These are phyloP conservation scores for Gymnocephalus cernua DNA, from an alignment of 2,113 vertebrate genomes.

Conservation along the genomic window DNA sequence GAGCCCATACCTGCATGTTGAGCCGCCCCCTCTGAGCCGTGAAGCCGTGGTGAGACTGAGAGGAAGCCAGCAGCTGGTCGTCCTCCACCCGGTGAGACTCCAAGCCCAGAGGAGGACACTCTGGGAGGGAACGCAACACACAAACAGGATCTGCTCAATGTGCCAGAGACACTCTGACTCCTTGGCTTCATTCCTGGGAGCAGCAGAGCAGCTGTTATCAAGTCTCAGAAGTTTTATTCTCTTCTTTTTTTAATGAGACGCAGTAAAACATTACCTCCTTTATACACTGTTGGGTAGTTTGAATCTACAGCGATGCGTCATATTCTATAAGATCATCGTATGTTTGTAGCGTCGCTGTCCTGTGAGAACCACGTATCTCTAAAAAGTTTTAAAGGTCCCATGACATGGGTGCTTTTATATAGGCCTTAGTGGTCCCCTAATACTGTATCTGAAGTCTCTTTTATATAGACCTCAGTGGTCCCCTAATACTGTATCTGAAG, in stretches of 20 bases:
- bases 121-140: conserved; percentile 74
- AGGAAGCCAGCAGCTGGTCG: conserved; percentile 93
- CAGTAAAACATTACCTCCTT: too few relatives aligned
- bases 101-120: conserved; percentile 95
- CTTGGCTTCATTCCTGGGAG: not conserved
- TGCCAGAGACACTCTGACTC: not conserved
- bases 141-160: conserved; percentile 4
- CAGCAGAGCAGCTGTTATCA: not conserved
- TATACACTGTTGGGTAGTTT: too few relatives aligned
- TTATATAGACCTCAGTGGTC: too few relatives aligned
- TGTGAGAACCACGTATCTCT: too few relatives aligned
- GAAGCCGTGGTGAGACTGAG: conserved; percentile 90
- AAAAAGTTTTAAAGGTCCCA: too few relatives aligned
- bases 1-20: conserved; percentile 90
- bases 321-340: too few relatives aligned
- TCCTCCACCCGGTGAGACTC: conserved; percentile 94
- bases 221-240: not conserved
- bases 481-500: too few relatives aligned
- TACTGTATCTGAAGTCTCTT: too few relatives aligned
- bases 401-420: too few relatives aligned
- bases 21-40: conserved; percentile 90
- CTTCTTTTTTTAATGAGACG: not conserved
- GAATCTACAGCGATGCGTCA: too few relatives aligned
- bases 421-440: too few relatives aligned
- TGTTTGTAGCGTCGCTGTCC: too few relatives aligned